These are phyloP conservation scores for Cyprinus carpio DNA, from an alignment of 2,113 vertebrate genomes.

Conservation along the genomic window DNA sequence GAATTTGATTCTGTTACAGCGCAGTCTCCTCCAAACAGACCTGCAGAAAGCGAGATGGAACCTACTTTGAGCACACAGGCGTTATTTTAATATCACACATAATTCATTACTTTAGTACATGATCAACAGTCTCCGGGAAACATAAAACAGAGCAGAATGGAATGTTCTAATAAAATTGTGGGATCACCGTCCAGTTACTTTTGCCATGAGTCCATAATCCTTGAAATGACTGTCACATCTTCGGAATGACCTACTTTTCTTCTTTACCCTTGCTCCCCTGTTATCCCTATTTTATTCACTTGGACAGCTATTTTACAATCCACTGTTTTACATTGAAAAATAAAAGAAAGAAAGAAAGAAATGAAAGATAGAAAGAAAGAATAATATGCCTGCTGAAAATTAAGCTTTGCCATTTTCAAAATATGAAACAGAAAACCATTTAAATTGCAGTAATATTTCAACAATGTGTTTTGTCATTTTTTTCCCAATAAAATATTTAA, in stretches of 20 bases:
- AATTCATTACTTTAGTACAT: conserved; percentile 5
- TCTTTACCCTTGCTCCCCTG: not conserved
- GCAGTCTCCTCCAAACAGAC: conserved; percentile 19
- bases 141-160: not conserved
- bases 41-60: conserved; percentile 6
- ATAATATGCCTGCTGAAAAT: too few relatives aligned
- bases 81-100: conserved; percentile 39
- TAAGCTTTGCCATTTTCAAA: too few relatives aligned
- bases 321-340: conserved; percentile 5
- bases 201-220: conserved; percentile 68
- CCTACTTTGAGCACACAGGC: not conserved
- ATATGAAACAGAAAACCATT: too few relatives aligned
- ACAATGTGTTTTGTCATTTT: too few relatives aligned
- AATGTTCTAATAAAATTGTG: conserved; percentile 56
- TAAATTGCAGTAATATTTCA: too few relatives aligned
- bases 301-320: not conserved
- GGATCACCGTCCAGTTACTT: conserved; percentile 69
- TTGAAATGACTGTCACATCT: conserved; percentile 71
- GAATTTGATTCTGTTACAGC: conserved; percentile 45
- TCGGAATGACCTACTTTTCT: conserved; percentile 71
- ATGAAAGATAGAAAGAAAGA: too few relatives aligned
- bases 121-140: conserved; percentile 38
- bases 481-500: too few relatives aligned
- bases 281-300: not conserved
- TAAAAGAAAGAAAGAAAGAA: too few relatives aligned